Evolutionary conservation across 2,888 invertebrate genomes (phyloP).

Genomic region (Hyalella azteca): DNA sequence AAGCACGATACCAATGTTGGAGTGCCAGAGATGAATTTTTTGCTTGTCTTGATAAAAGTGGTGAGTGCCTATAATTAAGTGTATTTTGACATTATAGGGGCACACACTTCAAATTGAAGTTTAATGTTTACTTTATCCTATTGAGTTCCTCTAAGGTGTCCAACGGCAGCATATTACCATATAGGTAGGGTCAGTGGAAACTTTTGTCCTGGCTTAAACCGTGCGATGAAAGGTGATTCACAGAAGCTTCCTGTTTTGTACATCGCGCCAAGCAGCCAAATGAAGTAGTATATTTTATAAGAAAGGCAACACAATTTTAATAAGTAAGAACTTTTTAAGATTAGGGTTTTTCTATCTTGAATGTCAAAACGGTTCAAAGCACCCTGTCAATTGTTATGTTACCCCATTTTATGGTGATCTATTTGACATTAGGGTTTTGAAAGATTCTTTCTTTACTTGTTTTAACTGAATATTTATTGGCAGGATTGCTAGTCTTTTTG

Average conservation of each 20-base stretch:
- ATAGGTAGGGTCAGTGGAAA: neutral
- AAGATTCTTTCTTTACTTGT: neutral
- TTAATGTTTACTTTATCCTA: neutral
- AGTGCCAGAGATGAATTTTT: conserved; percentile 82
- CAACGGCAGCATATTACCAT: neutral
- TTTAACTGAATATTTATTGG: neutral
- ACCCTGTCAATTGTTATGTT: neutral
- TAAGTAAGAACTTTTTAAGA: too few relatives aligned
- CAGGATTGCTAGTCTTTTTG: neutral
- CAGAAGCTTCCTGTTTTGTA: too few relatives aligned
- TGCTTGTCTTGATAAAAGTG: conserved; percentile 77
- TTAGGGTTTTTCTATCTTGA: too few relatives aligned
- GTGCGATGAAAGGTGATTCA: neutral
- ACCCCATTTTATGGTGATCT: too few relatives aligned
- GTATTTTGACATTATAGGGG: neutral
- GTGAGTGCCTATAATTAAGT: conserved; percentile 60
- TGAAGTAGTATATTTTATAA: too few relatives aligned
- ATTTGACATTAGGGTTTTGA: neutral
- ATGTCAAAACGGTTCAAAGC: too few relatives aligned
- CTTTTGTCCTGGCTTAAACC: neutral
- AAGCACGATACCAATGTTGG: conserved; percentile 83
- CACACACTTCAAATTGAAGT: neutral
- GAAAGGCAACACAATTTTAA: too few relatives aligned
- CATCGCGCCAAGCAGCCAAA: too few relatives aligned
- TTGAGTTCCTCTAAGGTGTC: neutral